Evolutionary conservation across 2,888 invertebrate genomes (phyloP).

Genomic region (Diloba caeruleocephala): DNA sequence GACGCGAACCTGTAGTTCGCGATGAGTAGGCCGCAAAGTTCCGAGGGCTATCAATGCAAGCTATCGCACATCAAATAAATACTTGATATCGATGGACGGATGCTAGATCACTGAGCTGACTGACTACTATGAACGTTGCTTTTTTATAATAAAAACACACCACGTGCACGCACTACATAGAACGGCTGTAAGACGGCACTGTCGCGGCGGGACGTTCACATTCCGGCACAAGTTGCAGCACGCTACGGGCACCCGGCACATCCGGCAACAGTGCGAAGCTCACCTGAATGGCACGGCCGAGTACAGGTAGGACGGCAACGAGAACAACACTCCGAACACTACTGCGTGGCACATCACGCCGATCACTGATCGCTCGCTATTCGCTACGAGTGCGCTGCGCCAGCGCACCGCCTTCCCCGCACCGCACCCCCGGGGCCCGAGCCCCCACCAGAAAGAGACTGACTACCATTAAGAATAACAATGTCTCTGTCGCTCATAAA

Average conservation of each 20-base stretch:
- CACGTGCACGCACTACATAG: slow-evolving; percentile 13
- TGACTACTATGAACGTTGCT: slow-evolving; percentile 1
- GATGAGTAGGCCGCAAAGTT: slow-evolving; percentile 18
- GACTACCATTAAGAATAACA: slow-evolving; percentile 15
- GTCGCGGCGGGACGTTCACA: slow-evolving; percentile 5
- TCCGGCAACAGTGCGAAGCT: slow-evolving; percentile 50
- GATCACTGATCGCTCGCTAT: slow-evolving; percentile 50
- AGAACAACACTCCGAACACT: slow-evolving; percentile 82
- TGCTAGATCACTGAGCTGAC: slow-evolving; percentile 8
- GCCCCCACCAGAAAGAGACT: slow-evolving; percentile 38
- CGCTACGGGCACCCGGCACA: slow-evolving; percentile 6
- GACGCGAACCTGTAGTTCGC: slow-evolving; percentile 29
- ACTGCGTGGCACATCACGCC: slow-evolving; percentile 82
- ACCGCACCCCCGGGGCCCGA: slow-evolving; percentile 17
- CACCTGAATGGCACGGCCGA: slow-evolving; percentile 85
- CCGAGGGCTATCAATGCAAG: slow-evolving; percentile 2
- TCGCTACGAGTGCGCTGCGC: slow-evolving; percentile 32
- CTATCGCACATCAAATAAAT: not conserved
- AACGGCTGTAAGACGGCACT: not conserved
- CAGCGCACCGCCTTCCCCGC: slow-evolving; percentile 27
- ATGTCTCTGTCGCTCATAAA: slow-evolving; percentile 34
- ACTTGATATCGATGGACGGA: not conserved
- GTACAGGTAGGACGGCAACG: slow-evolving; percentile 82
- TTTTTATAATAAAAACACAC: not conserved
- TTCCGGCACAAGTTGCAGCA: slow-evolving; percentile 3